Evolutionary conservation across 2,888 invertebrate species (phyloP).

Genomic region (Autographa gamma): DNA sequence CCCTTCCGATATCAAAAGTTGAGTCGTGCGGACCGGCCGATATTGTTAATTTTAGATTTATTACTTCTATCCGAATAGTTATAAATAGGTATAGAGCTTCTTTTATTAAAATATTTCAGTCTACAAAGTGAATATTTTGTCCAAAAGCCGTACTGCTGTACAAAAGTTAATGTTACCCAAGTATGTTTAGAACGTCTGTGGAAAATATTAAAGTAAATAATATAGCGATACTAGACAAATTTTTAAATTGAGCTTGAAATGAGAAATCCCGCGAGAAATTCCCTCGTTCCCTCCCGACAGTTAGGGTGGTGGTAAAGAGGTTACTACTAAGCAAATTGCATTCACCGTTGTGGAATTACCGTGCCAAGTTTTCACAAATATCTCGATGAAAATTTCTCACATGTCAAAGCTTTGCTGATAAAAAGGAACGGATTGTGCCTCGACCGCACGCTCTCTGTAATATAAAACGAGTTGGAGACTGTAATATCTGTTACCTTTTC

Average conservation of each 20-base stretch:
- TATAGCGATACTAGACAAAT: conserved; percentile 68
- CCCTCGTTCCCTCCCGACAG: conserved; percentile 58
- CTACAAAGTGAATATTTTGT: conserved; percentile 13
- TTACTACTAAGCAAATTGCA: conserved; percentile 83
- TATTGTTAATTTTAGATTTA: conserved; percentile 31
- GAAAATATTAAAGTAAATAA: conserved; percentile 59
- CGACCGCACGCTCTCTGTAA: conserved; percentile 42
- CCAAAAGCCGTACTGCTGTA: not conserved
- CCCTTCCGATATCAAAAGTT: conserved; percentile 16
- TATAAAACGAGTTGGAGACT: conserved; percentile 28
- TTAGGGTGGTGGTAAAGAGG: conserved; percentile 75
- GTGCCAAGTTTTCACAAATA: conserved; percentile 68
- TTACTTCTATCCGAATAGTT: not conserved
- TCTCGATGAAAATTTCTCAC: conserved; percentile 56
- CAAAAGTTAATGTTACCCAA: conserved; percentile 30
- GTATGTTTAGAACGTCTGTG: conserved; percentile 43
- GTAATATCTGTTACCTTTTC: conserved; percentile 23
- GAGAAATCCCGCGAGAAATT: conserved; percentile 79
- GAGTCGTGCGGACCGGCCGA: conserved; percentile 29
- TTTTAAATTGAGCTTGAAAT: conserved; percentile 85
- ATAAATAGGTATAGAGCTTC: conserved; percentile 11
- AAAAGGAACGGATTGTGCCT: conserved; percentile 44
- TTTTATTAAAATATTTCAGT: not conserved
- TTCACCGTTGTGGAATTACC: conserved; percentile 70
- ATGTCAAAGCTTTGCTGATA: conserved; percentile 56